phyloP scores from a whole-genome alignment of 2,888 invertebrate species.

The Watsonalla cultraria region DNA sequence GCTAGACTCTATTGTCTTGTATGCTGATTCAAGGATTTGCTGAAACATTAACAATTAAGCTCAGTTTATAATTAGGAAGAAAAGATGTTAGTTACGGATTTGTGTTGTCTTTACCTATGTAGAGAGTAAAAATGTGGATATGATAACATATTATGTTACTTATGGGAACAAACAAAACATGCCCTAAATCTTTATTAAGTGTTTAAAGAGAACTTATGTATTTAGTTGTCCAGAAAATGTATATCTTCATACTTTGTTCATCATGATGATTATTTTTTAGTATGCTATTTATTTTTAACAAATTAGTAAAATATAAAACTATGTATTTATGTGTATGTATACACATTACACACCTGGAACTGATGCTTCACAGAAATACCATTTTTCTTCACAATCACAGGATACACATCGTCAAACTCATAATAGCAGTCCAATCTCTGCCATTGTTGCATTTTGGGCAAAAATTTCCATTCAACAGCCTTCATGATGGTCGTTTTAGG shows the following conservation, averaged over 20 bases:
- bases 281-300: too few species aligned
- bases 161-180: too few species aligned
- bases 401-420: slow-evolving; percentile 86
- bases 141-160: too few species aligned
- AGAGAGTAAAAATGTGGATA: too few species aligned
- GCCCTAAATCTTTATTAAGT: too few species aligned
- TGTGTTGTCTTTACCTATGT: too few species aligned
- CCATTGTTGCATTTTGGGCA: slow-evolving; percentile 85
- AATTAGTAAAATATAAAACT: background rate
- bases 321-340: background rate
- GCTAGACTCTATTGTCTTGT: slow-evolving; percentile 80
- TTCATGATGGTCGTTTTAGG: slow-evolving; percentile 72
- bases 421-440: slow-evolving; percentile 86
- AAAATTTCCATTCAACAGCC: slow-evolving; percentile 88
- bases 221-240: too few species aligned
- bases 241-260: too few species aligned
- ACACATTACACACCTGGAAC: slow-evolving; percentile 75
- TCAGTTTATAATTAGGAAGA: background rate
- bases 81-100: too few species aligned
- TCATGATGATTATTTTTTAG: too few species aligned
- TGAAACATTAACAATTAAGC: slow-evolving; percentile 32
- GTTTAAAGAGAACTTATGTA: too few species aligned
- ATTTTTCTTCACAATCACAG: slow-evolving; percentile 80
- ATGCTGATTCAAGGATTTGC: slow-evolving; percentile 80
- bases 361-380: slow-evolving; percentile 83